These are phyloP conservation scores for Elephas maximus DNA, from an alignment of 2,113 vertebrate species.

Conservation along the genomic window DNA sequence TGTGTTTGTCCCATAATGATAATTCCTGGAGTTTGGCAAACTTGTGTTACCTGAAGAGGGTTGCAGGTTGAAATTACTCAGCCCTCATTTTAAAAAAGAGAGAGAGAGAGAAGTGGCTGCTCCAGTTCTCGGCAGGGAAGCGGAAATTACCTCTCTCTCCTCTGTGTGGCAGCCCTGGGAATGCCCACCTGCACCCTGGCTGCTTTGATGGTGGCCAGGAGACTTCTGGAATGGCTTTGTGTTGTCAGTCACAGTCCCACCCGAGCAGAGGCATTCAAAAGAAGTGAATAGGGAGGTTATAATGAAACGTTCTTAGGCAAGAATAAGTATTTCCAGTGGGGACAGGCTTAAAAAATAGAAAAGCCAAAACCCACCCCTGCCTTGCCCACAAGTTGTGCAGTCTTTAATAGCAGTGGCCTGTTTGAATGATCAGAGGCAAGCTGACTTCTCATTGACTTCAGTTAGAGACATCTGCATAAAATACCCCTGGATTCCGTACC, in stretches of 20 bases:
- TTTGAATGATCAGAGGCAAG: slow-evolving; percentile 69
- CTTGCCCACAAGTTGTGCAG: slow-evolving; percentile 79
- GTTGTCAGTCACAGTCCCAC: slow-evolving; percentile 59
- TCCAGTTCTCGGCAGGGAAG: neutral
- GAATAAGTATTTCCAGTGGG: slow-evolving; percentile 29
- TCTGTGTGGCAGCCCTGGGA: neutral
- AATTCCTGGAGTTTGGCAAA: neutral
- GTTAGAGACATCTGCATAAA: slow-evolving; percentile 76
- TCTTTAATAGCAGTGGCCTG: slow-evolving; percentile 79
- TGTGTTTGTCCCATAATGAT: accelerated
- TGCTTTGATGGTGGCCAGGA: neutral
- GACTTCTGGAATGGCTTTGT: slow-evolving; percentile 23
- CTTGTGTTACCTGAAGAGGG: neutral
- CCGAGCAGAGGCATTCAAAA: slow-evolving; percentile 54
- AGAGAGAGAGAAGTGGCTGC: neutral
- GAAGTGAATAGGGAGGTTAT: slow-evolving; percentile 23
- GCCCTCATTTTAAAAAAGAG: neutral
- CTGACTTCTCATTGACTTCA: slow-evolving; percentile 68
- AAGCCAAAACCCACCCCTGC: slow-evolving; percentile 28
- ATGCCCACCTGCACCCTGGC: neutral
- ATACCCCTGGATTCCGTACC: slow-evolving; percentile 79
- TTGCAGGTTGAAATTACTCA: neutral
- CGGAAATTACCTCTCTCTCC: neutral
- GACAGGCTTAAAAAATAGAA: slow-evolving; percentile 22
- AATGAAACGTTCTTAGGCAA: slow-evolving; percentile 70